These are phyloP conservation scores for Patella pellucida DNA, from an alignment of 2,888 invertebrate species.

Conservation along the genomic window DNA sequence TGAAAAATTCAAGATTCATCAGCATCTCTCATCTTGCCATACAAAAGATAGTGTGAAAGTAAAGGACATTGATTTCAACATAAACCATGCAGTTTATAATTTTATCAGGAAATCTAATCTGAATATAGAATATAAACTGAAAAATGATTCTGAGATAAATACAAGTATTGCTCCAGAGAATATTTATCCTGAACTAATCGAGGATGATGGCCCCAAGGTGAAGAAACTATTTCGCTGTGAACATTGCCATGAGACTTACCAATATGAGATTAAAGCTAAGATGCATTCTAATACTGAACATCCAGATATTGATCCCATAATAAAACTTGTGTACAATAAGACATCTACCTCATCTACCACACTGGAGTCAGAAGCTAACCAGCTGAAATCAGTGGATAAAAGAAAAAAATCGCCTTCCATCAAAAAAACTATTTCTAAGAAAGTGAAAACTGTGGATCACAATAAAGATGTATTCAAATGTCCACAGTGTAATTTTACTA, in stretches of 20 bases:
- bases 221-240: not conserved
- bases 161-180: not conserved
- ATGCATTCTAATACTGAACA: not conserved
- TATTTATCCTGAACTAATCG: too few relatives aligned
- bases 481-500: not conserved
- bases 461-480: not conserved
- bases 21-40: not conserved
- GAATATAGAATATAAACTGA: not conserved
- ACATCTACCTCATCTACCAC: not conserved
- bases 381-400: not conserved
- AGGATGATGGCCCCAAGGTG: not conserved
- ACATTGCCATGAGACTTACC: not conserved
- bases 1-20: conserved; percentile 6
- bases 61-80: not conserved
- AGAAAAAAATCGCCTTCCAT: not conserved
- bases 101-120: not conserved
- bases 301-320: not conserved
- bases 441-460: not conserved
- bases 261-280: not conserved
- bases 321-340: not conserved
- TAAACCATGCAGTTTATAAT: not conserved
- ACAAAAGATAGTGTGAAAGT: not conserved
- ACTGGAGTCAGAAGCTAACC: not conserved
- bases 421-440: not conserved
- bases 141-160: not conserved